Percentiles rank a stretch among this genome's conserved stretches.
Conservation (phyloP, 2,113 vertebrate species). For the Zosterops japonicus region DNA sequence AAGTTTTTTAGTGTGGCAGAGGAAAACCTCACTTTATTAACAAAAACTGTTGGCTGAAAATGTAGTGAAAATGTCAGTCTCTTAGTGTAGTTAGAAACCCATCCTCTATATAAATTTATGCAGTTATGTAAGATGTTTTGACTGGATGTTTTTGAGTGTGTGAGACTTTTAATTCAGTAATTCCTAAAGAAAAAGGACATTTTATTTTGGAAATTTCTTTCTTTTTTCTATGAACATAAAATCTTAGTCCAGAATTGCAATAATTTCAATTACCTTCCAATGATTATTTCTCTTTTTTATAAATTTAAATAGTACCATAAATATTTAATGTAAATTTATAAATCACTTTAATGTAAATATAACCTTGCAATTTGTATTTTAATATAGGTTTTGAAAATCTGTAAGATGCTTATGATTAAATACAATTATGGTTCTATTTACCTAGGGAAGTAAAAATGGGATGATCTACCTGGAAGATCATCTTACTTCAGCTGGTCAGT, state of each 20-base stretch:
- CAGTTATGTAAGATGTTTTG: background rate
- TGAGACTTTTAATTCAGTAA: background rate
- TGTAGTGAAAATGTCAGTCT: background rate
- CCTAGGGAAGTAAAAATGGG: background rate
- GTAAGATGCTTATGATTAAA: background rate
- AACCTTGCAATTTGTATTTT: background rate
- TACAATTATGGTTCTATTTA: background rate
- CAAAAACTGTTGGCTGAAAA: background rate
- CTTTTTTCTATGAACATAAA: background rate
- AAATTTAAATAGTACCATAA: background rate
- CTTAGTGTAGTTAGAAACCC: background rate
- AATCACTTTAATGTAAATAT: background rate
- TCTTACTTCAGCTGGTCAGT: background rate
- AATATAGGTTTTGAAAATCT: background rate
- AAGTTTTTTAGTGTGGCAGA: background rate
- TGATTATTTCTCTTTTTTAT: background rate
- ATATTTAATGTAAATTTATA: background rate
- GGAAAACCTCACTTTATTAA: background rate
- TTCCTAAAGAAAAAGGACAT: background rate
- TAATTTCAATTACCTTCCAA: background rate
- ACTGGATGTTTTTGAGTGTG: background rate
- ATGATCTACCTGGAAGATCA: background rate
- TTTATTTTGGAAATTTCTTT: background rate
- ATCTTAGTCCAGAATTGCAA: background rate
- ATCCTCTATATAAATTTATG: background rate